Percentiles rank a stretch among this genome's conserved stretches.
These are phyloP conservation scores for Protomyctophum bolini DNA, from an alignment of 2,113 vertebrate genomes.

Conservation along the genomic window DNA sequence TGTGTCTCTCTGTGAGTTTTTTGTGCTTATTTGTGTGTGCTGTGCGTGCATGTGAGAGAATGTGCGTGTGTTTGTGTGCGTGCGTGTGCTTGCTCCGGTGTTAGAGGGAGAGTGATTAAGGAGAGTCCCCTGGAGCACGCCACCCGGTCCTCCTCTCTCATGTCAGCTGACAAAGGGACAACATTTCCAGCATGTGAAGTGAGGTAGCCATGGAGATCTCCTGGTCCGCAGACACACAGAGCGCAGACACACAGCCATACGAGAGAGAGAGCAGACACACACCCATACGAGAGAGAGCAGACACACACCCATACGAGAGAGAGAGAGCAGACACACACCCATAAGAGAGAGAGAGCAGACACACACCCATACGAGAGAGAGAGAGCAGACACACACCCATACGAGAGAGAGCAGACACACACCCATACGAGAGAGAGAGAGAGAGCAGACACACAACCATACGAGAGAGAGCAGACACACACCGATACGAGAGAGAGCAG, in stretches of 20 bases:
- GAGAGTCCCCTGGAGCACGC: slow-evolving; percentile 55
- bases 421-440: too few species aligned
- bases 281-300: too few species aligned
- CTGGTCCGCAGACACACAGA: slow-evolving; percentile 48
- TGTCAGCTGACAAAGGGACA: slow-evolving; percentile 59
- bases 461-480: too few species aligned
- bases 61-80: not conserved
- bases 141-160: slow-evolving; percentile 50
- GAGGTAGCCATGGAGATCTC: slow-evolving; percentile 55
- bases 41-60: not conserved
- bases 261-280: too few species aligned
- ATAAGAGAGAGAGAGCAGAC: too few species aligned
- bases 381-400: too few species aligned
- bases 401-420: too few species aligned
- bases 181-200: slow-evolving; percentile 58
- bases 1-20: not conserved
- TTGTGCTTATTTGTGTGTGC: not conserved
- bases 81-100: slow-evolving; percentile 13
- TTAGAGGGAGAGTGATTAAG: slow-evolving; percentile 63
- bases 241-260: not conserved
- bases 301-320: too few species aligned
- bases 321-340: too few species aligned
- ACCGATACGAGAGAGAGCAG: too few species aligned
- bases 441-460: too few species aligned
- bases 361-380: too few species aligned